These are phyloP conservation scores for Isichthys henryi DNA, from an alignment of 2,113 vertebrate genomes.

Conservation along the genomic window DNA sequence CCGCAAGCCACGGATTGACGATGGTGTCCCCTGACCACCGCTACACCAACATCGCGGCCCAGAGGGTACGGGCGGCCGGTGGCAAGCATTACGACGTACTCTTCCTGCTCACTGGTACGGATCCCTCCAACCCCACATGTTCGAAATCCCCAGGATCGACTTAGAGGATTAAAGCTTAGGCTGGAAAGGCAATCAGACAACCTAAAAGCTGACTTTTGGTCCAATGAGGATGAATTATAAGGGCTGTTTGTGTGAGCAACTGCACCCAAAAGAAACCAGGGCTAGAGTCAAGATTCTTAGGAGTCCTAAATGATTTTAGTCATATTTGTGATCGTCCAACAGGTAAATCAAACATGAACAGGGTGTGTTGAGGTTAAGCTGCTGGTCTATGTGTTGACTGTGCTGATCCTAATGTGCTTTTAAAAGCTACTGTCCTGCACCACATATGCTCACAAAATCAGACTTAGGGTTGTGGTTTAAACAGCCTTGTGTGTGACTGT, in stretches of 20 bases:
- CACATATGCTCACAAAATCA: neutral
- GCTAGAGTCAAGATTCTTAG: neutral
- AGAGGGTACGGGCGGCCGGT: slow-evolving; percentile 47
- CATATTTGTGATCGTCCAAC: neutral
- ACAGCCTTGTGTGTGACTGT: neutral
- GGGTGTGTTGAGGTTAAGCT: neutral
- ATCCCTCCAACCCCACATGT: neutral
- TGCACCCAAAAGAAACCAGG: neutral
- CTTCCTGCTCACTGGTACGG: slow-evolving; percentile 60
- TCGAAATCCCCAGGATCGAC: neutral
- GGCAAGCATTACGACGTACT: slow-evolving; percentile 52
- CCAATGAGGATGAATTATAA: neutral
- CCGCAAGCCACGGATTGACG: slow-evolving; percentile 32
- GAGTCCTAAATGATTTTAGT: neutral
- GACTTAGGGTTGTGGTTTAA: neutral
- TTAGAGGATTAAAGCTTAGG: neutral
- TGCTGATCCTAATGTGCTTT: neutral
- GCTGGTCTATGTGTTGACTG: neutral
- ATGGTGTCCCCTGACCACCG: slow-evolving; percentile 51
- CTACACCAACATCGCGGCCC: slow-evolving; percentile 54
- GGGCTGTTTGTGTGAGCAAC: neutral
- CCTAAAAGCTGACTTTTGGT: neutral
- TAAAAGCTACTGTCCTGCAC: neutral
- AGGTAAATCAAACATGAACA: neutral
- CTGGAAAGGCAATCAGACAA: neutral